phyloP scores from a whole-genome alignment of 1,140 invertebrate genomes.

The Drosophila neocordata region DNA sequence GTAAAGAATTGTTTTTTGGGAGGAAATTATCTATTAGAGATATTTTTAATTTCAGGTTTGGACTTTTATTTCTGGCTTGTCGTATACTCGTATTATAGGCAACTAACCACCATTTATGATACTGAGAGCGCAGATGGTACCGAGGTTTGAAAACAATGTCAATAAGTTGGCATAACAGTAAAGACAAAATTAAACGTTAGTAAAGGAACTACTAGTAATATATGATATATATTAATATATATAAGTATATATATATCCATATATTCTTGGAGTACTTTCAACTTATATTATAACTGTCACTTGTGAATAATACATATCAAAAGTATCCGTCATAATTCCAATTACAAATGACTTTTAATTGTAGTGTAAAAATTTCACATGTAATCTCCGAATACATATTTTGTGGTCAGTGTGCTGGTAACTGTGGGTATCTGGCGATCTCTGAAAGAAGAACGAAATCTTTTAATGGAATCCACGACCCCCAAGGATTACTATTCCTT shows the following conservation, averaged over 20 bases:
- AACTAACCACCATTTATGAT: not conserved
- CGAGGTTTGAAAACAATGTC: too few relatives aligned
- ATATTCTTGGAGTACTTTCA: too few relatives aligned
- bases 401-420: constrained; percentile 64
- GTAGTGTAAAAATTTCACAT: constrained; percentile 18
- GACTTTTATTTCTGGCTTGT: constrained; percentile 47
- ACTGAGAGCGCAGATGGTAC: not conserved
- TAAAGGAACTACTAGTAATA: too few relatives aligned
- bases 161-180: too few relatives aligned
- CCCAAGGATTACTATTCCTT: not conserved
- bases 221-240: too few relatives aligned
- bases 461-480: not conserved
- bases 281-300: too few relatives aligned
- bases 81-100: constrained; percentile 42
- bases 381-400: constrained; percentile 75
- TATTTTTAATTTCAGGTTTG: constrained; percentile 7
- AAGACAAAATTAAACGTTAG: too few relatives aligned
- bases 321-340: not conserved
- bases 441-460: constrained; percentile 34
- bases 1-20: not conserved
- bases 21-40: too few relatives aligned
- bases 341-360: not conserved
- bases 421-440: constrained; percentile 66
- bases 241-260: too few relatives aligned
- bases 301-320: not conserved